Evolutionary conservation across 2,113 vertebrate genomes (phyloP).

Genomic region (Cyrtonyx montezumae): DNA sequence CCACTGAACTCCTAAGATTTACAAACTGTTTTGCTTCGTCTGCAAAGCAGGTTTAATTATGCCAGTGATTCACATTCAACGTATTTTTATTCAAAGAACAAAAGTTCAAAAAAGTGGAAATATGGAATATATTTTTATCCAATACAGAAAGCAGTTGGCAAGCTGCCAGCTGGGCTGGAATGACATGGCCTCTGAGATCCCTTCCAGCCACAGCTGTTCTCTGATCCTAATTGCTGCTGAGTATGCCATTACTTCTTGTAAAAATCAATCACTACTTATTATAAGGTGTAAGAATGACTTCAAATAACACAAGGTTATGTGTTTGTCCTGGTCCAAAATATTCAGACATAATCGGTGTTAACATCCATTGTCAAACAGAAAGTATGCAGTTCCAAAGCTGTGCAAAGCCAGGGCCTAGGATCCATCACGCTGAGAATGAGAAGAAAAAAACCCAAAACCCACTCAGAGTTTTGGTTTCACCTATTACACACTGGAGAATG

Average conservation of each 20-base stretch:
- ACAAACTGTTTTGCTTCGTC: background rate
- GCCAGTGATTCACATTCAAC: background rate
- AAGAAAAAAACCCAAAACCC: background rate
- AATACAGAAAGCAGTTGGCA: background rate
- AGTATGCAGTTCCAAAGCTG: background rate
- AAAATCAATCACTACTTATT: background rate
- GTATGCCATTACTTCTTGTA: background rate
- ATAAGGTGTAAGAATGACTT: background rate
- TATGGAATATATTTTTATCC: background rate
- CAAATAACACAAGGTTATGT: background rate
- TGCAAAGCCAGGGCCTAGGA: background rate
- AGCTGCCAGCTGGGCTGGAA: too few relatives aligned
- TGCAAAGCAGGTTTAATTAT: background rate
- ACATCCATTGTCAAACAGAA: background rate
- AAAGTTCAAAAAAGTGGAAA: background rate
- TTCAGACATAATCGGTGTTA: background rate
- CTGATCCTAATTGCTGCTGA: background rate
- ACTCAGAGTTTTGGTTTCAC: background rate
- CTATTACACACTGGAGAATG: too few relatives aligned
- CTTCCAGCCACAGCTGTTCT: too few relatives aligned
- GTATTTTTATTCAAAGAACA: background rate
- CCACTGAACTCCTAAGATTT: background rate
- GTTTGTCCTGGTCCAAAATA: background rate
- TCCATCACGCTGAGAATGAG: background rate
- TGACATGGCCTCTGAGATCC: too few relatives aligned